These are phyloP conservation scores for Ostrea edulis DNA, from an alignment of 1,140 invertebrate species.

Conservation along the genomic window DNA sequence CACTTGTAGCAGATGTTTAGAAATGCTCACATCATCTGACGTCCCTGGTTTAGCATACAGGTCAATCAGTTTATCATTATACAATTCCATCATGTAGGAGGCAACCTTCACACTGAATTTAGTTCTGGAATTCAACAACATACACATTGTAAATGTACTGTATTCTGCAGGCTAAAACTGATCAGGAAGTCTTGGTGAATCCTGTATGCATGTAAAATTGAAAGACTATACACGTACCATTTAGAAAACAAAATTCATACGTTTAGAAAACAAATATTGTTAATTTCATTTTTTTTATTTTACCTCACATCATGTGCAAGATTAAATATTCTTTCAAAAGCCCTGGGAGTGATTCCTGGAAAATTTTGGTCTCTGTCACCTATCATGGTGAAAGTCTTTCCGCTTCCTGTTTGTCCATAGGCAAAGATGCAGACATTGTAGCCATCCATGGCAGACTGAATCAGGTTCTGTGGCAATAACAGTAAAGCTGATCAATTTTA, in stretches of 20 bases:
- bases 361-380: conserved; percentile 76
- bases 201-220: too few species aligned
- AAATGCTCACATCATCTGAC: conserved; percentile 69
- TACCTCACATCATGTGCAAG: conserved; percentile 74
- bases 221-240: too few species aligned
- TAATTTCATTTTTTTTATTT: not conserved
- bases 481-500: not conserved
- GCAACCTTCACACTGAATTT: conserved; percentile 71
- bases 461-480: conserved; percentile 64
- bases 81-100: conserved; percentile 77
- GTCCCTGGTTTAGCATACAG: conserved; percentile 70
- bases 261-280: too few species aligned
- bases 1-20: too few species aligned
- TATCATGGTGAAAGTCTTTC: conserved; percentile 89
- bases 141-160: too few species aligned
- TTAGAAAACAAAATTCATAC: too few species aligned
- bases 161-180: too few species aligned
- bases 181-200: too few species aligned
- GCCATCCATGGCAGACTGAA: conserved; percentile 81
- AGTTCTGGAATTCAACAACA: conserved; percentile 58
- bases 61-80: conserved; percentile 78
- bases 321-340: conserved; percentile 75
- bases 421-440: conserved; percentile 82
- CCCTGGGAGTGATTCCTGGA: conserved; percentile 75
- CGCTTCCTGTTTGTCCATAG: conserved; percentile 89